These are phyloP conservation scores for Sitobion miscanthi DNA, from an alignment of 1,140 invertebrate species.

Conservation along the genomic window DNA sequence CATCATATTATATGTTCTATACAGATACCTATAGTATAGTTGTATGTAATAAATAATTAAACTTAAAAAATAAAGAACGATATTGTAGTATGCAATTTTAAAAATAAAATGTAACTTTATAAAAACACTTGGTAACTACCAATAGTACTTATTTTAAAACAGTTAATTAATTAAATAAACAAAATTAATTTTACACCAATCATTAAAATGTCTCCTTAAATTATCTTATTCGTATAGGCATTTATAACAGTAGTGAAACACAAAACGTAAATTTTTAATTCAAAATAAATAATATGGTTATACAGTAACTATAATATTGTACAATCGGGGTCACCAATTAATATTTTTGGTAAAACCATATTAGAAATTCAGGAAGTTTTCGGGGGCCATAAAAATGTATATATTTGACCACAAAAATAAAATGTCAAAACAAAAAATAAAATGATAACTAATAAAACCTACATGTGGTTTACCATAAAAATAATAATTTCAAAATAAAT, in stretches of 20 bases:
- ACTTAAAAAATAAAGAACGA: too few species aligned
- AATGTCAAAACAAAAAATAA: neutral
- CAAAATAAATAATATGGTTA: neutral
- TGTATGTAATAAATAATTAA: too few species aligned
- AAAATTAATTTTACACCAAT: neutral
- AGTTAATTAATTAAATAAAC: too few species aligned
- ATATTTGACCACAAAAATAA: neutral
- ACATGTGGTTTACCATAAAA: neutral
- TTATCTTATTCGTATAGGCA: neutral
- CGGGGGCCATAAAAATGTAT: neutral
- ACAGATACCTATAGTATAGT: too few species aligned
- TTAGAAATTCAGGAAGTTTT: neutral
- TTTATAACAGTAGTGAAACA: neutral
- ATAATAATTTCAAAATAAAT: neutral
- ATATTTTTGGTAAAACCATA: neutral
- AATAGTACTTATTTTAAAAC: too few species aligned
- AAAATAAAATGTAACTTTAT: too few species aligned
- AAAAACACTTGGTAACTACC: too few species aligned
- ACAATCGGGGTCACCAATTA: neutral
- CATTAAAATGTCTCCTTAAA: neutral
- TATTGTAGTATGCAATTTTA: too few species aligned
- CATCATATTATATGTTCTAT: too few species aligned
- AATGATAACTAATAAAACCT: neutral
- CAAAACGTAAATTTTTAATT: neutral
- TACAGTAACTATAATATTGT: neutral